Conservation (phyloP, 2,797 vertebrate species). For the Oreochromis grahami region DNA sequence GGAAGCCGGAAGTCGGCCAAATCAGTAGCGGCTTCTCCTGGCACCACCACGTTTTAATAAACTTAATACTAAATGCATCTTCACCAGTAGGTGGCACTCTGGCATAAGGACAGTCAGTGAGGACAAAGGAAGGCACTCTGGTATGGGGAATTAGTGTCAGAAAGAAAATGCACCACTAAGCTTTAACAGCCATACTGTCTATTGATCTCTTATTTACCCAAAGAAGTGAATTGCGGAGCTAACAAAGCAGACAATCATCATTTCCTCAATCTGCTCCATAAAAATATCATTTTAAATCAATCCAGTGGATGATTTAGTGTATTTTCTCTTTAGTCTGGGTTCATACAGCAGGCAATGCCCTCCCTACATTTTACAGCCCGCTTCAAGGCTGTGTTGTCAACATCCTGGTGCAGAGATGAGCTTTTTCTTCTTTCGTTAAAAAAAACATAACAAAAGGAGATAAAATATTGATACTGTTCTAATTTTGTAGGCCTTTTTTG, state of each 20-base stretch:
- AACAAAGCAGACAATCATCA: not conserved
- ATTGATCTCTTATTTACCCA: not conserved
- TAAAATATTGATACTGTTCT: slow-evolving; percentile 59
- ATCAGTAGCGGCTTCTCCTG: not conserved
- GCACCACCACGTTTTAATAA: not conserved
- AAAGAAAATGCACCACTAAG: slow-evolving; percentile 18
- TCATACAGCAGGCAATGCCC: not conserved
- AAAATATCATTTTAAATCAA: slow-evolving; percentile 3
- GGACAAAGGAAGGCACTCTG: not conserved
- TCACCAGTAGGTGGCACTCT: slow-evolving; percentile 64
- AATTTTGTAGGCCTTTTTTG: slow-evolving; percentile 44
- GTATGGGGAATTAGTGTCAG: slow-evolving; percentile 31
- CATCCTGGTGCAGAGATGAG: slow-evolving; percentile 12
- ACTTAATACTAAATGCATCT: not conserved
- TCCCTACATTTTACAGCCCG: not conserved
- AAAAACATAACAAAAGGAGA: not conserved
- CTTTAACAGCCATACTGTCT: not conserved
- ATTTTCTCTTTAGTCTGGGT: not conserved
- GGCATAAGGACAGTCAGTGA: not conserved
- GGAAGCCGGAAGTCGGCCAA: slow-evolving; percentile 29
- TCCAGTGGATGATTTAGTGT: not conserved
- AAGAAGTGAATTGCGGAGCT: not conserved
- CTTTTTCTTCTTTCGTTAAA: not conserved
- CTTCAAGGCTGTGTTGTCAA: not conserved
- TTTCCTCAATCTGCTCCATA: not conserved